Conservation (phyloP, 2,113 vertebrate genomes). For the Zosterops hypoxanthus region DNA sequence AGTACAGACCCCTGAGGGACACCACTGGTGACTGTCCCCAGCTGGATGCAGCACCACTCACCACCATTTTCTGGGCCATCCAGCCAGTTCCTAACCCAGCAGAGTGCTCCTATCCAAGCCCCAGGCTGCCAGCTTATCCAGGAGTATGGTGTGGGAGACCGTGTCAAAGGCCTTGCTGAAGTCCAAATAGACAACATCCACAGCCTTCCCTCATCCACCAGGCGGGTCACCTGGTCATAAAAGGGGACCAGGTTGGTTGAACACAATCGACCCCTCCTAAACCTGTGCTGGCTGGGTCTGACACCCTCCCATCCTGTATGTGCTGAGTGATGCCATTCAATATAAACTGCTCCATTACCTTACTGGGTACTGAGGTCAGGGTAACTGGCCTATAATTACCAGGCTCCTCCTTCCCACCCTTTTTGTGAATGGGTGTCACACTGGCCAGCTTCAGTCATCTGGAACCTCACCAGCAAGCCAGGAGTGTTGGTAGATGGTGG, state of each 20-base stretch:
- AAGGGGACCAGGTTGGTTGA: not conserved
- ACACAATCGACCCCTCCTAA: not conserved
- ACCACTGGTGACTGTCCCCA: too few relatives aligned
- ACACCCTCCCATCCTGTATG: not conserved
- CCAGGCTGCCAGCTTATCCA: too few relatives aligned
- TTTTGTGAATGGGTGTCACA: not conserved
- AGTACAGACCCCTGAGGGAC: too few relatives aligned
- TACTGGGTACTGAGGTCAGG: not conserved
- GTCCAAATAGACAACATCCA: too few relatives aligned
- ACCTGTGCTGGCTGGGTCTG: not conserved
- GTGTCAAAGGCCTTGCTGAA: too few relatives aligned
- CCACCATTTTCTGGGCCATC: too few relatives aligned
- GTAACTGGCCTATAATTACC: not conserved
- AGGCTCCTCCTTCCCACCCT: not conserved
- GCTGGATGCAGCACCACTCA: too few relatives aligned
- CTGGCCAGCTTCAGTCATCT: not conserved
- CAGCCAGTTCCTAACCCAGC: too few relatives aligned
- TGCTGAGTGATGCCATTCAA: not conserved
- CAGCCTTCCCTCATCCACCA: not conserved
- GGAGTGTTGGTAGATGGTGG: not conserved
- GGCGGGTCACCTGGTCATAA: not conserved
- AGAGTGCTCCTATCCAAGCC: too few relatives aligned
- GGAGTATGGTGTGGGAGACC: too few relatives aligned
- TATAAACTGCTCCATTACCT: not conserved
- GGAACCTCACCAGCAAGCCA: not conserved